These are phyloP conservation scores for Gyrodactylus bullatarudis DNA, from an alignment of 1,140 invertebrate species.

Conservation along the genomic window DNA sequence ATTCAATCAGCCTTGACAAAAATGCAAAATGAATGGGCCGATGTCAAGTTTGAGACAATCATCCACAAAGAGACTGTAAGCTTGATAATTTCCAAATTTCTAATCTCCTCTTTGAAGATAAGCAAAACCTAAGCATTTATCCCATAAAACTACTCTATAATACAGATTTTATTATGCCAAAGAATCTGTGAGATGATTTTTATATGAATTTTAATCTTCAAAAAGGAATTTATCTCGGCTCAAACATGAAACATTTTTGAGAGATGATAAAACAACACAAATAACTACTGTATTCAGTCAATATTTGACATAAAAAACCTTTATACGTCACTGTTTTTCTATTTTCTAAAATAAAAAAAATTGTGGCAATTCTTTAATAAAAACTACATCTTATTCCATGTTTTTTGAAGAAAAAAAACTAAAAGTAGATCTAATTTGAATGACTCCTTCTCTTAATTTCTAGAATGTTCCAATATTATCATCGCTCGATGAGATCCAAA, in stretches of 20 bases:
- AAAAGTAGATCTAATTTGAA: background rate
- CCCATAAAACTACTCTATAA: background rate
- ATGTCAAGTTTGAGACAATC: conserved; percentile 18
- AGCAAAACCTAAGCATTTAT: background rate
- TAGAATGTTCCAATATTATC: conserved; percentile 20
- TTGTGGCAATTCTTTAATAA: too few species aligned
- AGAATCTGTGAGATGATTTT: background rate
- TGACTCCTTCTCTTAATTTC: background rate
- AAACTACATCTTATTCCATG: too few species aligned
- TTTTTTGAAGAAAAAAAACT: too few species aligned
- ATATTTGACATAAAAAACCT: too few species aligned
- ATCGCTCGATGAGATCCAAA: conserved; percentile 20
- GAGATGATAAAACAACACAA: background rate
- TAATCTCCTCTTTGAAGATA: background rate
- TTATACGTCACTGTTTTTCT: too few species aligned
- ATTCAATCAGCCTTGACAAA: conserved; percentile 19
- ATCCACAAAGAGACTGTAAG: conserved; percentile 28
- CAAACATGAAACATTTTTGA: background rate
- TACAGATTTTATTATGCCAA: background rate
- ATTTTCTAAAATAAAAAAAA: too few species aligned
- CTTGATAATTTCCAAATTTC: background rate
- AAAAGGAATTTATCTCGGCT: background rate
- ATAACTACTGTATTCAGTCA: too few species aligned
- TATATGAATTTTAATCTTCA: background rate
- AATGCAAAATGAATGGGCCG: conserved; percentile 22